A percentile compares a stretch with the other conserved stretches of the same genome.
Evolutionary conservation across 2,113 vertebrate species (phyloP).

Genomic region (Patagioenas fasciata): DNA sequence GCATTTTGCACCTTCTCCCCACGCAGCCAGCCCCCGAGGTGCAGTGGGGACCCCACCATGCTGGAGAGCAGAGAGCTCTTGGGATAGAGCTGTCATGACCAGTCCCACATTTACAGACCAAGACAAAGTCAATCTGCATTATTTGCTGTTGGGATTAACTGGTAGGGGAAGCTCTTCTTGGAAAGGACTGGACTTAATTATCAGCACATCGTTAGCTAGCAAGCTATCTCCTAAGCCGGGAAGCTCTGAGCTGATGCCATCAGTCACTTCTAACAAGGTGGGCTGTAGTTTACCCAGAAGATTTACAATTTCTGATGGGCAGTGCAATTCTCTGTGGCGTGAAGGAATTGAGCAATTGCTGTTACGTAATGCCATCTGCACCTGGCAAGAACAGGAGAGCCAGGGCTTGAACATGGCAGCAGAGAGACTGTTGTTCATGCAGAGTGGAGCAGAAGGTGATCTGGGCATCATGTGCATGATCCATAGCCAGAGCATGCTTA

Average conservation of each 20-base stretch:
- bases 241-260: background rate
- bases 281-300: background rate
- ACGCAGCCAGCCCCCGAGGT: rapidly evolving
- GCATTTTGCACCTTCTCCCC: conserved; percentile 44
- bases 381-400: background rate
- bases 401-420: rapidly evolving
- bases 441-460: background rate
- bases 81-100: background rate
- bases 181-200: conserved; percentile 42
- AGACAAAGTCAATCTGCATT: background rate
- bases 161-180: background rate
- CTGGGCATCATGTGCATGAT: rapidly evolving
- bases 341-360: conserved; percentile 5
- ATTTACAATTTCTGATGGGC: background rate
- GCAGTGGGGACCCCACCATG: background rate
- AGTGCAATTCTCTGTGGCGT: background rate
- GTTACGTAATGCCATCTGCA: background rate
- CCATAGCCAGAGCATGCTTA: background rate
- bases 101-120: background rate
- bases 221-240: background rate
- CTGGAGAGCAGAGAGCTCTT: background rate
- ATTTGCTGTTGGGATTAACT: conserved; percentile 53
- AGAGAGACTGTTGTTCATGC: background rate
- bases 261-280: background rate
- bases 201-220: conserved; percentile 27